Conservation (phyloP, 2,888 invertebrate species). For the Elegia similella region DNA sequence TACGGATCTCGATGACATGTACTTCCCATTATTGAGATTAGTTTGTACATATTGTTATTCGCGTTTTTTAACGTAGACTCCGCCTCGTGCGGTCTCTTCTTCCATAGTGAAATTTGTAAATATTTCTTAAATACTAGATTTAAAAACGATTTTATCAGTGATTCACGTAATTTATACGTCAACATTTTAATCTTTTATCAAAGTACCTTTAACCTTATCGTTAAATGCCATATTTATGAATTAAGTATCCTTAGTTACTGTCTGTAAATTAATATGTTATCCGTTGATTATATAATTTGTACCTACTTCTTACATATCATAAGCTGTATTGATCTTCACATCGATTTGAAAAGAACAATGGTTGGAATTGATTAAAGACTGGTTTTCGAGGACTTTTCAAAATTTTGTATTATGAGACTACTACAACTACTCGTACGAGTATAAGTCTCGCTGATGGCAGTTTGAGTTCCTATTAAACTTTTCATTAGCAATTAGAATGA, state of each 20-base stretch:
- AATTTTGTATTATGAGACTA: conserved; percentile 22
- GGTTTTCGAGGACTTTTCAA: conserved; percentile 60
- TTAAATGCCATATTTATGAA: conserved; percentile 80
- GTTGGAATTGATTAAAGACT: conserved; percentile 80
- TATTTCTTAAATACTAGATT: conserved; percentile 62
- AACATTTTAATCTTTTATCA: conserved; percentile 74
- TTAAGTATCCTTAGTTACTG: conserved; percentile 68
- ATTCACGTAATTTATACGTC: conserved; percentile 74
- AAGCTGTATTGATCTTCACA: conserved; percentile 35
- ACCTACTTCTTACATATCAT: conserved; percentile 62
- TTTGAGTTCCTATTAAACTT: conserved; percentile 52
- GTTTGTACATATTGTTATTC: conserved; percentile 77
- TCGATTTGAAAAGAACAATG: conserved; percentile 46
- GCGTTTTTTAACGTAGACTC: conserved; percentile 52
- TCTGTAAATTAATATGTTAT: conserved; percentile 44
- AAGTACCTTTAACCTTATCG: conserved; percentile 75
- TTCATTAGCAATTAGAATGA: conserved; percentile 33
- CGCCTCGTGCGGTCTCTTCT: conserved; percentile 68
- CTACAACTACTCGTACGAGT: background rate
- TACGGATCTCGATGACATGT: conserved; percentile 60
- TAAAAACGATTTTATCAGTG: conserved; percentile 72
- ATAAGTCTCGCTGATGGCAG: conserved; percentile 44
- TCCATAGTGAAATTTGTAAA: conserved; percentile 82
- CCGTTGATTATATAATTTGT: conserved; percentile 42
- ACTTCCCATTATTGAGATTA: conserved; percentile 61